These are phyloP conservation scores for Centruroides vittatus DNA, from an alignment of 1,140 invertebrate genomes.

Conservation along the genomic window DNA sequence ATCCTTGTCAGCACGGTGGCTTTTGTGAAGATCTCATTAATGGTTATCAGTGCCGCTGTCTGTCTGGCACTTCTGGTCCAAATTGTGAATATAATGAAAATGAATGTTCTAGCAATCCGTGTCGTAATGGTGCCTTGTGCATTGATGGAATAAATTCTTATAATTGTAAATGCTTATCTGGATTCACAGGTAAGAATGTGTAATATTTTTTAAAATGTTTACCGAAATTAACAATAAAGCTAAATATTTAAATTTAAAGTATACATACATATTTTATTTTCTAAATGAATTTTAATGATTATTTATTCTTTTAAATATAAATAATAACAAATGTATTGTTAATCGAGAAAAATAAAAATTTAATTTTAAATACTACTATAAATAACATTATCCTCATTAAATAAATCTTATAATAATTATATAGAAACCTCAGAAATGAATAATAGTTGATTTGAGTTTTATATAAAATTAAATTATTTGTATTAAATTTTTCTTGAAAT, in stretches of 20 bases:
- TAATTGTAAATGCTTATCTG: constrained; percentile 79
- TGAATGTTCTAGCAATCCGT: constrained; percentile 66
- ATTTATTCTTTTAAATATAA: neutral
- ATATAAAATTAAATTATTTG: too few relatives aligned
- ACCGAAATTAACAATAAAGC: neutral
- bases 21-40: constrained; percentile 51
- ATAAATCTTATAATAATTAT: too few relatives aligned
- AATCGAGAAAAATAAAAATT: too few relatives aligned
- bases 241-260: neutral
- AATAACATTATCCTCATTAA: too few relatives aligned
- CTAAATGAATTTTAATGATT: neutral
- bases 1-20: constrained; percentile 30
- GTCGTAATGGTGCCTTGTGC: constrained; percentile 75
- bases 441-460: too few relatives aligned
- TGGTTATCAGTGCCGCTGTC: constrained; percentile 57
- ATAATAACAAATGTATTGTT: too few relatives aligned
- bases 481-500: constrained; percentile 45
- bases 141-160: constrained; percentile 89
- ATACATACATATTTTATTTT: neutral
- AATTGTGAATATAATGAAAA: constrained; percentile 71
- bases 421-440: too few relatives aligned
- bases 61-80: constrained; percentile 52
- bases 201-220: constrained; percentile 4
- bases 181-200: constrained; percentile 47
- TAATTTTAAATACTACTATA: too few relatives aligned